Percentiles rank a stretch among this genome's conserved stretches.
These are phyloP conservation scores for Delichon dasypus DNA, from an alignment of 2,797 vertebrate species.

Conservation along the genomic window DNA sequence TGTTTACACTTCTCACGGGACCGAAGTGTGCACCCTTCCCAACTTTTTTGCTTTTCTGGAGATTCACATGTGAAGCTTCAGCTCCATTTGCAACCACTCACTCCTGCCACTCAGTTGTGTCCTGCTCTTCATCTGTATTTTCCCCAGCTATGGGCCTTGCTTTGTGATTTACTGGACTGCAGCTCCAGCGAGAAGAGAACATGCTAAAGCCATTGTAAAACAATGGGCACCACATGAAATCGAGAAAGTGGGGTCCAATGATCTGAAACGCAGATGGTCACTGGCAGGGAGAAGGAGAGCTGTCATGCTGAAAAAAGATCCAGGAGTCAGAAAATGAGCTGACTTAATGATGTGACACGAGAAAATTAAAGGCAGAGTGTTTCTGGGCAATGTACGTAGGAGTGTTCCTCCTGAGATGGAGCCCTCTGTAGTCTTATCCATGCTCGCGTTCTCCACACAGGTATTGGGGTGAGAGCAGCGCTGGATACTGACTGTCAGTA, in stretches of 20 bases:
- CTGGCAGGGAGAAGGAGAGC: not conserved
- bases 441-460: not conserved
- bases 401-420: not conserved
- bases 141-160: not conserved
- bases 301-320: not conserved
- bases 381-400: not conserved
- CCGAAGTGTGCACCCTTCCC: not conserved
- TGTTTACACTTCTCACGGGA: not conserved
- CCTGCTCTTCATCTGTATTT: not conserved
- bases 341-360: not conserved
- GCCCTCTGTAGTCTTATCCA: not conserved
- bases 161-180: not conserved
- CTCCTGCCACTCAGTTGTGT: not conserved
- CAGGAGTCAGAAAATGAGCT: not conserved
- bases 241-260: not conserved
- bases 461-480: not conserved
- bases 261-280: conserved; percentile 20
- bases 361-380: not conserved
- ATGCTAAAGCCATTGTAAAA: not conserved
- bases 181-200: not conserved
- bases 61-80: not conserved
- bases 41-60: not conserved
- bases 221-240: not conserved
- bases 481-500: not conserved
- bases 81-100: not conserved